phyloP scores from a whole-genome alignment of 2,797 vertebrate genomes.

The Sebastes taczanowskii region DNA sequence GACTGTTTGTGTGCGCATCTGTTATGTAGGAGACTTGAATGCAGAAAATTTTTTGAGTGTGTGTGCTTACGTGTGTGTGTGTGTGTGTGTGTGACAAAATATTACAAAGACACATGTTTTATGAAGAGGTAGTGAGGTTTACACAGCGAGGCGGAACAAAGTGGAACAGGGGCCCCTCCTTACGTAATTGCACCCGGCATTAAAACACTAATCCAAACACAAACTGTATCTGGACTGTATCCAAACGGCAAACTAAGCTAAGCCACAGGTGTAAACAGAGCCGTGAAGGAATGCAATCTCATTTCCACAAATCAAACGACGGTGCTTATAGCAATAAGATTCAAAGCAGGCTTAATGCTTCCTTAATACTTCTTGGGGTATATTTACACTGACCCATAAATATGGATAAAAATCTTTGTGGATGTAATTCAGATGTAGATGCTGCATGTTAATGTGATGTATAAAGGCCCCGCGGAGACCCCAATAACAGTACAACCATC shows the following conservation, averaged over 20 bases:
- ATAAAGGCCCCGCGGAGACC: slow-evolving; percentile 38
- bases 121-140: slow-evolving; percentile 46
- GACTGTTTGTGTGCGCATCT: slow-evolving; percentile 64
- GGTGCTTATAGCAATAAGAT: slow-evolving; percentile 10
- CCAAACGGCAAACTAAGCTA: slow-evolving; percentile 39
- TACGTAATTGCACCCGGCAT: slow-evolving; percentile 53
- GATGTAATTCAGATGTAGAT: slow-evolving; percentile 11
- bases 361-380: slow-evolving; percentile 18
- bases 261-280: slow-evolving; percentile 52
- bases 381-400: slow-evolving; percentile 34
- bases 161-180: slow-evolving; percentile 36
- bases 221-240: slow-evolving; percentile 47
- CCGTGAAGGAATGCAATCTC: slow-evolving; percentile 17
- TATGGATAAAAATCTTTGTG: slow-evolving; percentile 21
- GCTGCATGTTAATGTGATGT: slow-evolving; percentile 34
- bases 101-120: slow-evolving; percentile 53
- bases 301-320: slow-evolving; percentile 31
- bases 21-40: slow-evolving; percentile 69
- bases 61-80: not conserved
- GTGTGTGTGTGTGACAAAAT: slow-evolving; percentile 17
- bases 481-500: slow-evolving; percentile 30
- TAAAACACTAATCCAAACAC: slow-evolving; percentile 62
- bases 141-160: slow-evolving; percentile 38
- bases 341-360: slow-evolving; percentile 23
- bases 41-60: slow-evolving; percentile 24